Percentiles rank a stretch among this genome's conserved stretches.
Conservation (phyloP, 2,888 invertebrate genomes). For the Linnaemya tessellans region DNA sequence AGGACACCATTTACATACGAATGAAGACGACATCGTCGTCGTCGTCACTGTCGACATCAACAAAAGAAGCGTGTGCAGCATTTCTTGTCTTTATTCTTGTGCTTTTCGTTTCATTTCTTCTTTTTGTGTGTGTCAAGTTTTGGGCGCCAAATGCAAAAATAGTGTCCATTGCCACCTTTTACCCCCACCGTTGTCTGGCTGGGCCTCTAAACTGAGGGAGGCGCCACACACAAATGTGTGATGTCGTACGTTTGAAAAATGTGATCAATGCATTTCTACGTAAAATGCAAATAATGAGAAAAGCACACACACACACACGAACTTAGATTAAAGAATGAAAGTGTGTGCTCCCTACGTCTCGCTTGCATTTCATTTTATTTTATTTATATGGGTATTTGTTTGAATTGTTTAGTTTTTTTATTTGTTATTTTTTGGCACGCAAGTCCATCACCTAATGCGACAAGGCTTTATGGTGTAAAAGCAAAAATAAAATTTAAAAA, state of each 20-base stretch:
- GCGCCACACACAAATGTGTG: slow-evolving; percentile 69
- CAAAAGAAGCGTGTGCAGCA: slow-evolving; percentile 65
- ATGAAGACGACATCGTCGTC: slow-evolving; percentile 60
- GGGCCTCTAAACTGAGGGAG: slow-evolving; percentile 68
- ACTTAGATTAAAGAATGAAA: slow-evolving; percentile 66
- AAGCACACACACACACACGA: slow-evolving; percentile 15
- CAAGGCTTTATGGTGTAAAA: slow-evolving; percentile 67
- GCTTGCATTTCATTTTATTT: slow-evolving; percentile 45
- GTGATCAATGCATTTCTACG: slow-evolving; percentile 69
- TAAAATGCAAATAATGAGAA: slow-evolving; percentile 49
- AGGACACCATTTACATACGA: slow-evolving; percentile 67
- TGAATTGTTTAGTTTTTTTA: slow-evolving; percentile 29
- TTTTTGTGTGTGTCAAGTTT: slow-evolving; percentile 45
- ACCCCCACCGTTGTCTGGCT: slow-evolving; percentile 75
- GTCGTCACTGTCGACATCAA: slow-evolving; percentile 57
- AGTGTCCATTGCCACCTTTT: slow-evolving; percentile 72
- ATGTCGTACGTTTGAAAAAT: slow-evolving; percentile 67
- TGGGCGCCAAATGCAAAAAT: slow-evolving; percentile 77
- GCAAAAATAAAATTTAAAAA: slow-evolving; percentile 32
- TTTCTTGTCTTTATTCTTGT: slow-evolving; percentile 14
- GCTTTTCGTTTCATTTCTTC: not conserved
- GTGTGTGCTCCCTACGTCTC: slow-evolving; percentile 60
- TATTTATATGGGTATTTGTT: slow-evolving; percentile 46
- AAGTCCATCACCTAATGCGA: slow-evolving; percentile 71
- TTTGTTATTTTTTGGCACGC: slow-evolving; percentile 65